Evolutionary conservation across 1,140 invertebrate species (phyloP).

Genomic region (Lethocerus indicus): DNA sequence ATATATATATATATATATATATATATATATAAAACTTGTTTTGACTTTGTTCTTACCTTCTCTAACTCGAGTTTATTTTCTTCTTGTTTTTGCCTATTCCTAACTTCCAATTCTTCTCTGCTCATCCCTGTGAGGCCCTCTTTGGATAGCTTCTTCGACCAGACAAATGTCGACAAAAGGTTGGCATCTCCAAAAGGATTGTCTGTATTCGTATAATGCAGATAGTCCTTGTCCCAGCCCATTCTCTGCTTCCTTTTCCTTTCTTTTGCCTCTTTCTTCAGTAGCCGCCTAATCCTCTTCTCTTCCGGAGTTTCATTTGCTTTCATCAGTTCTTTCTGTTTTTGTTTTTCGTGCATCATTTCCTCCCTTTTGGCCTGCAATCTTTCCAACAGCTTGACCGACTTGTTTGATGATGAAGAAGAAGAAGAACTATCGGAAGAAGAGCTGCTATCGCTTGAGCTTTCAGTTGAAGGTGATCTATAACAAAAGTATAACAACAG

Average conservation of each 20-base stretch:
- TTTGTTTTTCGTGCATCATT: slow-evolving; percentile 43
- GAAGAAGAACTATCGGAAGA: not conserved
- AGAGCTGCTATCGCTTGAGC: not conserved
- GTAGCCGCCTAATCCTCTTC: slow-evolving; percentile 67
- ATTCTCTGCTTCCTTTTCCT: slow-evolving; percentile 70
- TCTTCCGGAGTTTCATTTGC: slow-evolving; percentile 89
- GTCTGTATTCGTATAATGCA: slow-evolving; percentile 93
- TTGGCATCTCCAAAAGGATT: slow-evolving; percentile 98
- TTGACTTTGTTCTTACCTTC: slow-evolving; percentile 34
- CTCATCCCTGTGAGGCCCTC: slow-evolving; percentile 72
- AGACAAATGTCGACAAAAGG: slow-evolving; percentile 84
- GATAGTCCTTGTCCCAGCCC: slow-evolving; percentile 92
- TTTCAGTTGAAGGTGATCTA: not conserved
- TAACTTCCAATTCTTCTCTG: slow-evolving; percentile 66
- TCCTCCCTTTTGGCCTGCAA: slow-evolving; percentile 51
- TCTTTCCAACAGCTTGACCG: slow-evolving; percentile 47
- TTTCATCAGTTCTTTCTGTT: slow-evolving; percentile 70
- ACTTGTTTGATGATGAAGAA: slow-evolving; percentile 29
- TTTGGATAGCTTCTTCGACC: slow-evolving; percentile 91
- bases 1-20: no score
- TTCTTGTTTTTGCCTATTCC: slow-evolving; percentile 72
- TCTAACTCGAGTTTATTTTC: slow-evolving; percentile 80
- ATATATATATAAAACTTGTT: no score
- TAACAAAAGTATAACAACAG: not conserved
- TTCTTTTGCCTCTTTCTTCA: slow-evolving; percentile 87